phyloP scores from a whole-genome alignment of 2,888 invertebrate genomes.

The Megastigmus dorsalis region DNA sequence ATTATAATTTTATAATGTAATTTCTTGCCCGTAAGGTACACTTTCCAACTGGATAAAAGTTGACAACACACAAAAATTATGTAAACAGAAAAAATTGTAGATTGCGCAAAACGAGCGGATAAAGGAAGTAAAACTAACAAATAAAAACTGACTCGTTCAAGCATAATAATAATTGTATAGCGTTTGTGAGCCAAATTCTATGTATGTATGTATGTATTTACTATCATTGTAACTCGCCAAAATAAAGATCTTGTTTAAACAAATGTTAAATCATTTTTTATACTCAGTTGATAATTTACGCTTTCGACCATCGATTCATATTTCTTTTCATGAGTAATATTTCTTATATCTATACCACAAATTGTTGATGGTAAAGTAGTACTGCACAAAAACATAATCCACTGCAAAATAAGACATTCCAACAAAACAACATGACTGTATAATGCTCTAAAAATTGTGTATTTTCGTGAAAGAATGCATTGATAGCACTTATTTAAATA shows the following conservation, averaged over 20 bases:
- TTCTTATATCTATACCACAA: too few relatives aligned
- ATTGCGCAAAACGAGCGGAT: constrained; percentile 38
- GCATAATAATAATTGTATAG: constrained; percentile 55
- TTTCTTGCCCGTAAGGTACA: not conserved
- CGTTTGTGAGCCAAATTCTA: constrained; percentile 54
- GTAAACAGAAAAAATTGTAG: constrained; percentile 38
- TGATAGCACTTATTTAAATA: too few relatives aligned
- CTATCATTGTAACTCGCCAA: constrained; percentile 55
- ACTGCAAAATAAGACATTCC: too few relatives aligned
- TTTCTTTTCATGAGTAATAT: too few relatives aligned
- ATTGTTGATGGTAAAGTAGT: too few relatives aligned
- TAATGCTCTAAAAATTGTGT: too few relatives aligned
- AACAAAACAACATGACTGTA: too few relatives aligned
- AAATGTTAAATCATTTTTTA: not conserved
- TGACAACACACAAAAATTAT: constrained; percentile 24
- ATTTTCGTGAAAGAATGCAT: too few relatives aligned
- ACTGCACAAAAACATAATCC: too few relatives aligned
- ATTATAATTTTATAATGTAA: constrained; percentile 38
- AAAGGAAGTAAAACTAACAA: constrained; percentile 15
- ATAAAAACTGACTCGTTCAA: constrained; percentile 48
- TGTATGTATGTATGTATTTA: constrained; percentile 56
- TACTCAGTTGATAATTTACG: not conserved
- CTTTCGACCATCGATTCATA: too few relatives aligned
- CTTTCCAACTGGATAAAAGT: constrained; percentile 10
- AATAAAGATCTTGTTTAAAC: constrained; percentile 57